Conservation (phyloP, 2,113 vertebrate species). For the Cercopithecus mona region DNA sequence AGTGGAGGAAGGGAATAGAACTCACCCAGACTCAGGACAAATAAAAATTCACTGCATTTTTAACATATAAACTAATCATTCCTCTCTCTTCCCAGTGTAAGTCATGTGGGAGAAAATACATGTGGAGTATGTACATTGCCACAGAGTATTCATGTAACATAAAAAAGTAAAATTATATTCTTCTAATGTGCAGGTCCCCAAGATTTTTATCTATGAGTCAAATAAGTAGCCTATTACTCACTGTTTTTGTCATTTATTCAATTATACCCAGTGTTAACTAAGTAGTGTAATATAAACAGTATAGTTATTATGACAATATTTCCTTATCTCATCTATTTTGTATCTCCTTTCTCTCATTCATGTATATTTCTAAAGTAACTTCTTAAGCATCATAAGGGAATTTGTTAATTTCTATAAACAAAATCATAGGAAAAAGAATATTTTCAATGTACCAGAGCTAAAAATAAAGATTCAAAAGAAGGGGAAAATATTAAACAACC, state of each 20-base stretch:
- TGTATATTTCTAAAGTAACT: constrained; percentile 58
- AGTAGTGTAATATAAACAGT: not conserved
- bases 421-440: constrained; percentile 66
- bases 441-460: constrained; percentile 53
- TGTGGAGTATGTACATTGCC: not conserved
- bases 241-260: constrained; percentile 23
- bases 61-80: constrained; percentile 1
- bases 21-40: not conserved
- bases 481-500: constrained; percentile 75
- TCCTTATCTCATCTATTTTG: not conserved
- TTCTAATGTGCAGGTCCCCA: not conserved
- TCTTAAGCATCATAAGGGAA: constrained; percentile 63
- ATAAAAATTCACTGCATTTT: not conserved
- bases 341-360: constrained; percentile 22
- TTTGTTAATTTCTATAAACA: constrained; percentile 58
- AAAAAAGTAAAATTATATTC: constrained; percentile 27
- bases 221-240: not conserved
- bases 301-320: not conserved
- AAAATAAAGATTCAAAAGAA: constrained; percentile 75
- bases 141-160: not conserved
- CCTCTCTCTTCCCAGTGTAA: not conserved
- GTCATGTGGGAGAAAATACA: not conserved
- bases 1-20: not conserved
- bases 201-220: not conserved
- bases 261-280: not conserved